Evolutionary conservation across 2,888 invertebrate species (phyloP).

Genomic region (Podabrus alpinus): DNA sequence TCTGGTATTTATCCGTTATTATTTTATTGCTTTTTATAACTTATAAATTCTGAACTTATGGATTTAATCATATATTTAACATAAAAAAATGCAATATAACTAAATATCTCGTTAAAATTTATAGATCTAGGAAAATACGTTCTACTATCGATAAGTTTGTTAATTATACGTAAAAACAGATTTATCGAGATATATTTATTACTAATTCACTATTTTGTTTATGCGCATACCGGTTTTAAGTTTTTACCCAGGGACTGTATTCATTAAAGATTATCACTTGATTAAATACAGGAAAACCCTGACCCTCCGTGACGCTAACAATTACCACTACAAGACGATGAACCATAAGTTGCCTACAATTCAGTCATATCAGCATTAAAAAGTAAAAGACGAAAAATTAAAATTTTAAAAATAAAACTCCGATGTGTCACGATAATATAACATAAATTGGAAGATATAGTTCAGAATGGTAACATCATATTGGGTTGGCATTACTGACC

Average conservation of each 20-base stretch:
- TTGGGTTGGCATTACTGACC: background rate
- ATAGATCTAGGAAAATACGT: background rate
- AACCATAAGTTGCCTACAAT: background rate
- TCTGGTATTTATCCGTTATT: background rate
- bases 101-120: background rate
- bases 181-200: background rate
- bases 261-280: background rate
- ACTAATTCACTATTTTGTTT: background rate
- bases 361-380: background rate
- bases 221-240: constrained; percentile 4
- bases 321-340: background rate
- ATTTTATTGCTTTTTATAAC: background rate
- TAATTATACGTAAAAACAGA: background rate
- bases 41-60: background rate
- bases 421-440: background rate
- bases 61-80: background rate
- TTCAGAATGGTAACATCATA: background rate
- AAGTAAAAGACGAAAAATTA: background rate
- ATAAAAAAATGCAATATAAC: background rate
- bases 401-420: background rate
- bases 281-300: constrained; percentile 39
- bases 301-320: constrained; percentile 27
- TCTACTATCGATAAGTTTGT: background rate
- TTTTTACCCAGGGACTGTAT: background rate
- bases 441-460: background rate